Evolutionary conservation across 2,113 vertebrate species (phyloP), one percentile per base, ranked within the genome.

Genomic region (Indri indri): DNA sequence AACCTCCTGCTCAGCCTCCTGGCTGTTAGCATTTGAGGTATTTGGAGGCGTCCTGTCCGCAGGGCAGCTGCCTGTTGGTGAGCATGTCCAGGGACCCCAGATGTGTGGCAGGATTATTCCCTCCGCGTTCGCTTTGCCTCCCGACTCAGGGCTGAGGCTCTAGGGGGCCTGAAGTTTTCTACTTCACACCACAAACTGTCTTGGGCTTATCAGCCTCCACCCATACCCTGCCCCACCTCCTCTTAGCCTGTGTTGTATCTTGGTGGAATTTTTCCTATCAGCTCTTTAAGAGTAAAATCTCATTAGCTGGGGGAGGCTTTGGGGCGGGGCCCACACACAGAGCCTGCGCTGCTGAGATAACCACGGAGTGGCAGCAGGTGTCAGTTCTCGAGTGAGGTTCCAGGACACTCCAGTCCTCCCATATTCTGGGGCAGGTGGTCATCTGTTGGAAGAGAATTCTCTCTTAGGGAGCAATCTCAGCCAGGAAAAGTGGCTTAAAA

Each of bases 321-420:
- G 52, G 93, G 85, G 83, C 4, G 68, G 77, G 63, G 57, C 71
- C 65, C n/a, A 14, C 12, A 23, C 47, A 23, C 73, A n/a, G 30
- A 14, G 40, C 66, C 90, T 94, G 74, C 61, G 4, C n/a, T n/a
- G 80, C 77, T 59, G 37, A 81, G 82, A 88, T 77, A 90, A 66
- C 4, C 16, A 18, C 13, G 77, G 87, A 86, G 68, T 89, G 88
- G 68, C 27, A 83, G 93, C 94, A 95, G 91, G 92, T 96, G 88
- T 65, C 61, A 40, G 14, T 79, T 88, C 42, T 40, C 16, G 40
- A n/a, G 65, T 30, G n/a, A 65, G 61, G 61, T 77, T 89, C 87
- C 93, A 95, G 80, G 76, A 79, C 59, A 50, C 34, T 59, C 22
- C 42, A n/a, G 86, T 59, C 77, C 93, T 71, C 42, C 79, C 61